Conservation (phyloP, 2,113 vertebrate genomes). For the Seriola quinqueradiata region DNA sequence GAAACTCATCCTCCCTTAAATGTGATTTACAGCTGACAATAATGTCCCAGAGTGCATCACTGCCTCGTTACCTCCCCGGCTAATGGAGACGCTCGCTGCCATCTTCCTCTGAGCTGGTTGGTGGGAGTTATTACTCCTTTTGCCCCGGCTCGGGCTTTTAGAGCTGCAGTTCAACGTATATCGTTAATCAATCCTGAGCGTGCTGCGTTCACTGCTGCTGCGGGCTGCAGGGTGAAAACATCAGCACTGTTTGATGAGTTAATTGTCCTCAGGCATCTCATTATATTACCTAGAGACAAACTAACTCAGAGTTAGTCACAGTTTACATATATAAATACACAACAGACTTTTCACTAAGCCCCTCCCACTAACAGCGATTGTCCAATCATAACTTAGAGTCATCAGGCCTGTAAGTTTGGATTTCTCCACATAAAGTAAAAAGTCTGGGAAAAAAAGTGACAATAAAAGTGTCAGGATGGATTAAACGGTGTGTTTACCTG, state of each 20-base stretch:
- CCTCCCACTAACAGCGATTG: background rate
- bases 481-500: too few relatives aligned
- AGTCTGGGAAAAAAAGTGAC: too few relatives aligned
- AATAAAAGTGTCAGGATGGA: too few relatives aligned
- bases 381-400: background rate
- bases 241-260: slow-evolving; percentile 17
- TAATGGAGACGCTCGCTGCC: slow-evolving; percentile 58
- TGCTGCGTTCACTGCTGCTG: background rate
- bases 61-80: slow-evolving; percentile 61
- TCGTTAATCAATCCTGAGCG: slow-evolving; percentile 61
- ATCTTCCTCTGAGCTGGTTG: slow-evolving; percentile 48
- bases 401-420: background rate
- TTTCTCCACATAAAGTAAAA: too few relatives aligned
- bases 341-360: background rate
- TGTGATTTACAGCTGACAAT: slow-evolving; percentile 71
- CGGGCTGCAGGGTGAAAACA: slow-evolving; percentile 1
- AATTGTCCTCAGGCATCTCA: slow-evolving; percentile 3
- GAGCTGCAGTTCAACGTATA: slow-evolving; percentile 30
- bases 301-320: background rate
- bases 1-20: slow-evolving; percentile 45
- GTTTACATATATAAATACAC: background rate
- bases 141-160: slow-evolving; percentile 36
- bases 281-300: slow-evolving; percentile 16
- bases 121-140: slow-evolving; percentile 67
- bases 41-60: slow-evolving; percentile 63